Percentiles rank a stretch among this genome's conserved stretches.
phyloP scores from a whole-genome alignment of 2,113 vertebrate species.

The Cairina moschata region DNA sequence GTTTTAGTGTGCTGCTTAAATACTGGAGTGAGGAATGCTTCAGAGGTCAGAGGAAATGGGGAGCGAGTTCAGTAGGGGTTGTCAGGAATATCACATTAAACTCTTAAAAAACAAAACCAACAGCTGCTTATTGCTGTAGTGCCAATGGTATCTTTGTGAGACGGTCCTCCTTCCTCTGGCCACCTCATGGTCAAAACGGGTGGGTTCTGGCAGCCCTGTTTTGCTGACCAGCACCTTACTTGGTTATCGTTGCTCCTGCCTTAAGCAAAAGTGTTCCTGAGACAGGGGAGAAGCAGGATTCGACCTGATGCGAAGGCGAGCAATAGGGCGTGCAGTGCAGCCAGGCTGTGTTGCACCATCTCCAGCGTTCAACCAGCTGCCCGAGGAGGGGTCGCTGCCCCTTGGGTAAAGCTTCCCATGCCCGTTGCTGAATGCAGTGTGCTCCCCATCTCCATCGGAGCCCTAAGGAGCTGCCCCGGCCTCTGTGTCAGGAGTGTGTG shows the following conservation, averaged over 20 bases:
- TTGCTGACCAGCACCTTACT: accelerated
- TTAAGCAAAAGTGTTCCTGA: accelerated
- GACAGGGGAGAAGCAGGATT: not conserved
- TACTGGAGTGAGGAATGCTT: not conserved
- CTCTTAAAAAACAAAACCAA: not conserved
- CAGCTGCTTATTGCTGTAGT: not conserved
- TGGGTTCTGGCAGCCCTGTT: not conserved
- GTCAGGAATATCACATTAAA: not conserved
- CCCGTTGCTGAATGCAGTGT: accelerated
- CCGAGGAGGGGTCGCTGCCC: not conserved
- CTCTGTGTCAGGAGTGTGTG: accelerated
- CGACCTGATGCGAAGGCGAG: accelerated
- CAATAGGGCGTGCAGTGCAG: accelerated
- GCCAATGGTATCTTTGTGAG: not conserved
- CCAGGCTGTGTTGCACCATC: not conserved
- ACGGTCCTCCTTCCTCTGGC: not conserved
- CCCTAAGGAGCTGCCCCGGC: accelerated
- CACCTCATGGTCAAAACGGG: not conserved
- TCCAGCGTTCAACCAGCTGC: accelerated
- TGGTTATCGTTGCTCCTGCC: not conserved
- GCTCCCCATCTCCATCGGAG: accelerated
- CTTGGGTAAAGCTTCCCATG: not conserved
- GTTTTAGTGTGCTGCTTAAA: not conserved
- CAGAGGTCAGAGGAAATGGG: not conserved
- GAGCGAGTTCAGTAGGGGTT: not conserved